phyloP scores from a whole-genome alignment of 2,888 invertebrate genomes.

The Hartigia nigra region DNA sequence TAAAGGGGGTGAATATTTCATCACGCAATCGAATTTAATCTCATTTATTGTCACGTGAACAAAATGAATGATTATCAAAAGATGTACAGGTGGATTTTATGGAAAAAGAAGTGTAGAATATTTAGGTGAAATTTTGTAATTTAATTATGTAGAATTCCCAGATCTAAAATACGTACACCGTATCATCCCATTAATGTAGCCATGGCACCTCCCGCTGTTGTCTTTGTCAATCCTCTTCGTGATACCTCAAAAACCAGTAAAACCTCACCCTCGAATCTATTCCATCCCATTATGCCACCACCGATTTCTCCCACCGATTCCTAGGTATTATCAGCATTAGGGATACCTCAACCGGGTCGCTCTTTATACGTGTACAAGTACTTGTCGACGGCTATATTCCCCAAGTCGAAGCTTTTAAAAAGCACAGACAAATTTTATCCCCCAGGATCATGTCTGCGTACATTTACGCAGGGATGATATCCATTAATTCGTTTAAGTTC shows the following conservation, averaged over 20 bases:
- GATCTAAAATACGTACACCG: constrained; percentile 14
- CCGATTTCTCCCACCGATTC: constrained; percentile 35
- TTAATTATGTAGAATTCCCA: neutral
- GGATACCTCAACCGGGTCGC: constrained; percentile 22
- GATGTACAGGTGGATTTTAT: neutral
- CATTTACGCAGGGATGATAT: neutral
- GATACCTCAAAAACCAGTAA: constrained; percentile 17
- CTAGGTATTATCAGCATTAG: constrained; percentile 41
- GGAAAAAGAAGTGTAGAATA: neutral
- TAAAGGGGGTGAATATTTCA: neutral
- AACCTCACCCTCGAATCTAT: constrained; percentile 18
- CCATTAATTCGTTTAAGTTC: neutral
- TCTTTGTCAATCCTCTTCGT: constrained; percentile 27
- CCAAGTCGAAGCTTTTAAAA: neutral
- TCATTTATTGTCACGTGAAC: neutral
- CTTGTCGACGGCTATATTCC: neutral
- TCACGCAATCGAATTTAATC: neutral
- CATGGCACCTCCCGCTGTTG: constrained; percentile 32
- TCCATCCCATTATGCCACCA: constrained; percentile 35
- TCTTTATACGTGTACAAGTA: neutral
- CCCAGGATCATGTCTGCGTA: neutral
- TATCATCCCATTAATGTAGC: constrained; percentile 42
- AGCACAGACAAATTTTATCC: neutral
- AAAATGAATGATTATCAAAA: neutral
- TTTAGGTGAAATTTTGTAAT: neutral